Conservation (phyloP, 2,797 vertebrate species). For the Crenichthys baileyi region DNA sequence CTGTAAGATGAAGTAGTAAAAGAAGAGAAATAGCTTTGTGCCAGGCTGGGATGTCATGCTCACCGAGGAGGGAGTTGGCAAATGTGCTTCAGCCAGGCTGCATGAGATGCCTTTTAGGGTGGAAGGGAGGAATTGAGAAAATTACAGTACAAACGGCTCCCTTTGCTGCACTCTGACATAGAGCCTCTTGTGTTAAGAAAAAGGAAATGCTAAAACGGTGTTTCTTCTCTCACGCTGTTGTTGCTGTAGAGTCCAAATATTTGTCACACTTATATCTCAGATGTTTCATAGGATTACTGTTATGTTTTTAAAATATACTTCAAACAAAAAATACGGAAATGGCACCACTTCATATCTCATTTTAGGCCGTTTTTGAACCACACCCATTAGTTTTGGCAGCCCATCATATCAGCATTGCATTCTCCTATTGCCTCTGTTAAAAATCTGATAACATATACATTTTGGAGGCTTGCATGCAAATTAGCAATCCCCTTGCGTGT, state of each 20-base stretch:
- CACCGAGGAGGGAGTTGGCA: constrained; percentile 21
- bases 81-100: constrained; percentile 43
- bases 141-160: constrained; percentile 43
- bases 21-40: constrained; percentile 9
- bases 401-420: not conserved
- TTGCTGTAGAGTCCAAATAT: constrained; percentile 41
- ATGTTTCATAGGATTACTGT: not conserved
- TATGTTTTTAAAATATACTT: not conserved
- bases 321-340: not conserved
- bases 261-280: constrained; percentile 12
- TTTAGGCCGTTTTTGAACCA: too few relatives aligned
- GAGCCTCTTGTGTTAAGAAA: constrained; percentile 28
- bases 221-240: constrained; percentile 13
- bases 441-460: not conserved
- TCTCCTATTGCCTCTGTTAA: not conserved
- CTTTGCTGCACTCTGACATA: constrained; percentile 25
- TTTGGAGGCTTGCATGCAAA: constrained; percentile 10
- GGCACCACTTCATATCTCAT: not conserved
- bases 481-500: not conserved
- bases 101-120: constrained; percentile 29
- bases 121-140: constrained; percentile 46
- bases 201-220: constrained; percentile 20
- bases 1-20: not conserved
- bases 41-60: not conserved
- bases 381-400: not conserved